Percentiles rank a stretch among this genome's conserved stretches.
Conservation (phyloP, 2,888 invertebrate genomes). For the Agrotis segetum region DNA sequence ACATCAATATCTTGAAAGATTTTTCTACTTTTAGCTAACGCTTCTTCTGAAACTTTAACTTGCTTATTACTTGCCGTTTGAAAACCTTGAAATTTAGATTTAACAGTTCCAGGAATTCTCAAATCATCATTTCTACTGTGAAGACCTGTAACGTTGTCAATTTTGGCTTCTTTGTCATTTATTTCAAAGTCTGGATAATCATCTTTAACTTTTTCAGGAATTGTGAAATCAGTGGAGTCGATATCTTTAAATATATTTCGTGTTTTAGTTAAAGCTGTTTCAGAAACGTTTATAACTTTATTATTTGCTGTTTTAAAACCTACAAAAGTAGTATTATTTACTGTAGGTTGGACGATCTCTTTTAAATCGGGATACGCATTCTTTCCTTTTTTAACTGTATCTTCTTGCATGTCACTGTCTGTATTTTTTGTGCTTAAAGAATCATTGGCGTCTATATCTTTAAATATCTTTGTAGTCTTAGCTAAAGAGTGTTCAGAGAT, state of each 20-base stretch:
- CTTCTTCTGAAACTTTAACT: constrained; percentile 69
- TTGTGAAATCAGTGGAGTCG: constrained; percentile 31
- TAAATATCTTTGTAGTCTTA: constrained; percentile 40
- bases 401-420: not conserved
- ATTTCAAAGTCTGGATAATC: constrained; percentile 16
- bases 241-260: constrained; percentile 73
- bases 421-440: not conserved
- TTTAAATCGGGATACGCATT: not conserved
- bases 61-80: constrained; percentile 77
- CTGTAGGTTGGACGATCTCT: not conserved
- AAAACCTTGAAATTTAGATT: constrained; percentile 67
- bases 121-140: constrained; percentile 18
- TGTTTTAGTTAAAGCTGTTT: constrained; percentile 71
- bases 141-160: too few species aligned
- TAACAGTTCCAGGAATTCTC: constrained; percentile 1
- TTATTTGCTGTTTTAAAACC: constrained; percentile 72
- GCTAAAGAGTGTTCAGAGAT: constrained; percentile 33
- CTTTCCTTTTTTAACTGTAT: not conserved
- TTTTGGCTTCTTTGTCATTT: not conserved
- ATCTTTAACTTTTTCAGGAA: constrained; percentile 1
- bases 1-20: constrained; percentile 66
- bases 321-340: constrained; percentile 8
- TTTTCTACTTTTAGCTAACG: constrained; percentile 71
- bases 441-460: constrained; percentile 39
- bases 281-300: constrained; percentile 69